Evolutionary conservation across 2,888 invertebrate genomes (phyloP), one percentile per base, ranked within the genome.

Genomic region (Fragum whitleyi): DNA sequence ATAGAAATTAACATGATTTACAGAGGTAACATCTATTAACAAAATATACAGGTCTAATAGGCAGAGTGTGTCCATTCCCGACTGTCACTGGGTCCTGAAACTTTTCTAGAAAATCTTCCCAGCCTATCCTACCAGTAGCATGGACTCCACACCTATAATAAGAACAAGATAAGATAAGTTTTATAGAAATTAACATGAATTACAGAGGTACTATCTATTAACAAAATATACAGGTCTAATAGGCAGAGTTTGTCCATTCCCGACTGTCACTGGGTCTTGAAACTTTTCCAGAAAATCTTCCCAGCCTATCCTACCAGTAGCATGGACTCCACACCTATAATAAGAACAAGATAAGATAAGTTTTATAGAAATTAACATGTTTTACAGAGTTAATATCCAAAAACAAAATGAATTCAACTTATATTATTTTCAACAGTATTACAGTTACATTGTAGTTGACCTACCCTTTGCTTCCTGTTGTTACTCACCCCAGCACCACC

Each of bases 221-320:
- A n/a, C n/a, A n/a, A n/a, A n/a, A n/a, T n/a, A n/a, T n/a, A n/a
- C 89, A 6, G 91, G 89, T 81, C 89, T 91, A 74, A 93, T 92
- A 21, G 93, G 92, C 9, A 93, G 67, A 21, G 93, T 92, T 79
- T 93, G 93, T 21, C 92, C 93, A 86, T 93, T 93, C 16, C 91
- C 90, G 21, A 81, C 71, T n/a, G 87, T 85, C 32, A 89, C 87
- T 16, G 92, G 91, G 73, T 92, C 90, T 76, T 92, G 92, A 81
- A 93, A 93, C 74, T 93, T 93, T 55, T 92, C 91, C 62, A 93
- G 86, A 74, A 93, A 93, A 42, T 86, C 79, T 81, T 93, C 92
- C 93, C 93, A 93, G 11, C 91, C 88, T 42, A 93, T 88, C 75
- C 88, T 90, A 0, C 91, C 92, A 53, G 90, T 90, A 5, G 91